phyloP scores from a whole-genome alignment of 2,888 invertebrate genomes.

The Alcis repandata region DNA sequence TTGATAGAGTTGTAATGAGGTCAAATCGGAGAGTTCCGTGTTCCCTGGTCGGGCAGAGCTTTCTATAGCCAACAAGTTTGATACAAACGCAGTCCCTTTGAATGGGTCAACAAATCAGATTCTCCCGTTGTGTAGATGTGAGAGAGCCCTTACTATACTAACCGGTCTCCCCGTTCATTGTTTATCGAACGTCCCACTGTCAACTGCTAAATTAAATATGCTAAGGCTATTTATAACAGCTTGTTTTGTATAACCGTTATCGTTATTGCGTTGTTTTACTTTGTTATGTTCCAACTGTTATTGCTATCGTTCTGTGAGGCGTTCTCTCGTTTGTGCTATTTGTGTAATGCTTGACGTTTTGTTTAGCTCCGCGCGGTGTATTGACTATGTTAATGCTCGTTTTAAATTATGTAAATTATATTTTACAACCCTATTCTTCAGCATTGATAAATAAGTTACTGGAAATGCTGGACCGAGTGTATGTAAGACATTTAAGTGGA shows the following conservation, averaged over 20 bases:
- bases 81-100: constrained; percentile 39
- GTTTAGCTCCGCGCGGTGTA: constrained; percentile 15
- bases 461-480: constrained; percentile 12
- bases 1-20: constrained; percentile 33
- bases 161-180: constrained; percentile 47
- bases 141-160: constrained; percentile 34
- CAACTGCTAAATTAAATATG: constrained; percentile 53
- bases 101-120: constrained; percentile 47
- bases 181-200: constrained; percentile 49
- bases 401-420: constrained; percentile 27
- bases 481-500: constrained; percentile 5
- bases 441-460: constrained; percentile 17
- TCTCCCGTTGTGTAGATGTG: constrained; percentile 39
- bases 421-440: constrained; percentile 24
- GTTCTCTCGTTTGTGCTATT: constrained; percentile 32
- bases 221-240: constrained; percentile 51
- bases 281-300: constrained; percentile 34
- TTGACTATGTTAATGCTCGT: constrained; percentile 13
- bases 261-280: constrained; percentile 40
- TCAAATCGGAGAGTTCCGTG: constrained; percentile 30
- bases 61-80: constrained; percentile 34
- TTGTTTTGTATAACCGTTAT: constrained; percentile 52
- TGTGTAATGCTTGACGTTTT: constrained; percentile 26
- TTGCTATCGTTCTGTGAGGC: constrained; percentile 27
- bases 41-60: constrained; percentile 23